Base-by-base conservation (phyloP, 2,888 invertebrate species). In the Phalangium opilio region DNA sequence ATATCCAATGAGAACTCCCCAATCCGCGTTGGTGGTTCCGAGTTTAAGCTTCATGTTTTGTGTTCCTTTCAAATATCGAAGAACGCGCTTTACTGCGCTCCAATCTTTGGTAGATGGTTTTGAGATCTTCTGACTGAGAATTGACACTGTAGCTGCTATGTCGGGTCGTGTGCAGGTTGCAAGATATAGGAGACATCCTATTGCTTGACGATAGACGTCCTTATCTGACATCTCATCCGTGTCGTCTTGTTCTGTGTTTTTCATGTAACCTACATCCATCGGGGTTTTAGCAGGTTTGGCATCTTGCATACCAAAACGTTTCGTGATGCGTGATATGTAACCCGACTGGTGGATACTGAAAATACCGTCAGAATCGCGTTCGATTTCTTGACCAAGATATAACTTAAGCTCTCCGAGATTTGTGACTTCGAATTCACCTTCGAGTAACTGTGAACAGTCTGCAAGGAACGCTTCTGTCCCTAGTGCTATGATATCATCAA, bases 401-500 rank as follows among this genome's bases (percentile, higher is more conserved):
- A 18, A 34, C 7, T 43, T 33, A 18, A 35, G 17, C 19, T 41
- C 41, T 4, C 33, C 14, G n/a, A 19, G 17, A 18, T 18, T 27
- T 5, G 27, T 27, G 4, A 47, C 21, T 32, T 44, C 32, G 19
- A 47, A 47, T 3, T 33, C 12, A 2, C 10, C 12, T 7, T 11
- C 20, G 17, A 47, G 19, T 3, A 15, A 20, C 10, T 33, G 5
- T 1, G 43, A n/a, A 11, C 18, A 20, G 2, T 32, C 17, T 18
- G 18, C n/a, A 2, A 19, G 4, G 4, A 20, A 19, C 35, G 49
- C 44, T 11, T 18, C 14, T 8, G 39, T 40, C 2, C 18, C 21
- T 4, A 21, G 32, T n/a, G 39, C 10, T 8, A 50, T 18, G 2
- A 43, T 45, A 32, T 54, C 54, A 41, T 54, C 54, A n/a, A 54